Evolutionary conservation across 1,140 invertebrate genomes (phyloP).

Genomic region (Nasonia vitripennis): DNA sequence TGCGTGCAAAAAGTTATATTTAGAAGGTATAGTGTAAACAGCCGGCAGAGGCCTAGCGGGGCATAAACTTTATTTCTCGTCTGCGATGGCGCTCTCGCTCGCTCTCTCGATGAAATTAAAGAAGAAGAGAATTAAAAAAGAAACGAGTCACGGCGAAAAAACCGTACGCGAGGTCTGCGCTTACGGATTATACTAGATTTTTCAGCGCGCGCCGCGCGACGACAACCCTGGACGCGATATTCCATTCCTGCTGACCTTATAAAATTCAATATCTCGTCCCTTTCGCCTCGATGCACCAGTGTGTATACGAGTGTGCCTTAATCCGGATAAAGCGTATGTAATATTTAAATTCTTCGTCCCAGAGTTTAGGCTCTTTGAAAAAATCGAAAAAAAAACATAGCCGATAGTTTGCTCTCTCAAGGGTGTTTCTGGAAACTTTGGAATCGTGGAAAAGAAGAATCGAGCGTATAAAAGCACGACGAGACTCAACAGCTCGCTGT

Average conservation of each 20-base stretch:
- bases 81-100: no score
- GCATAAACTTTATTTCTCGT: not conserved
- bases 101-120: not conserved
- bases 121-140: not conserved
- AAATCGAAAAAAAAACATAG: not conserved
- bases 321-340: not conserved
- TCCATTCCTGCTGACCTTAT: slow-evolving; percentile 62
- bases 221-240: slow-evolving; percentile 63
- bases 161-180: not conserved
- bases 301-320: no score
- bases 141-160: not conserved
- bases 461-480: slow-evolving; percentile 25
- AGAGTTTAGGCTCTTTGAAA: not conserved
- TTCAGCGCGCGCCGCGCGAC: not conserved
- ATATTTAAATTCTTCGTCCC: not conserved
- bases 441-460: slow-evolving; percentile 25
- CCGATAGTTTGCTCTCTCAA: no score
- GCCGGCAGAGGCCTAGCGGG: not conserved
- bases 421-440: no score
- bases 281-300: not conserved
- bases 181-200: slow-evolving; percentile 44
- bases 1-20: not conserved
- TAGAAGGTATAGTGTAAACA: not conserved
- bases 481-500: slow-evolving; percentile 44
- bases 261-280: slow-evolving; percentile 4